Conservation (phyloP, 2,113 vertebrate species). For the Hydropotes inermis region DNA sequence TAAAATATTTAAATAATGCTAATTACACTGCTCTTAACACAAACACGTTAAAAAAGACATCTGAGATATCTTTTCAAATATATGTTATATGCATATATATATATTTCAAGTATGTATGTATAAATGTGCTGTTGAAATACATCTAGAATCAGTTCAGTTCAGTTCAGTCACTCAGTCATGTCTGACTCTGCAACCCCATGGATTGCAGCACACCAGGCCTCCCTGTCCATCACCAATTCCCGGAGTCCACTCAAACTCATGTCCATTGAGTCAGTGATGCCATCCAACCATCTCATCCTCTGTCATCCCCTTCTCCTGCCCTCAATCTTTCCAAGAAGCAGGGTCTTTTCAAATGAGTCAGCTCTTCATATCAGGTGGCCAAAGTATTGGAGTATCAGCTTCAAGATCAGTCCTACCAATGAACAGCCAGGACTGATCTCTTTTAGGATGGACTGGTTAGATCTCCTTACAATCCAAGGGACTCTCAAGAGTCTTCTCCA, state of each 20-base stretch:
- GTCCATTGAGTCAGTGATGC: too few species aligned
- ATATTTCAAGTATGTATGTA: neutral
- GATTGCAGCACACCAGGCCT: neutral
- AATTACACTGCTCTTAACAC: neutral
- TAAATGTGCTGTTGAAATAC: neutral
- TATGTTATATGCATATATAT: neutral
- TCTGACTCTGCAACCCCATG: neutral
- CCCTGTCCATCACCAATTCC: neutral
- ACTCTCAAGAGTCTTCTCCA: neutral
- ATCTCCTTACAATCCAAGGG: neutral
- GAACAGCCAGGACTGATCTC: neutral
- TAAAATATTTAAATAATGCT: constrained; percentile 4
- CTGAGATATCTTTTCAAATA: neutral
- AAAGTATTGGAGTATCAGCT: neutral
- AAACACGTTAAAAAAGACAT: neutral
- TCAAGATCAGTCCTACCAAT: neutral
- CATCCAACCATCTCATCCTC: too few species aligned
- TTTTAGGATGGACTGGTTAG: neutral
- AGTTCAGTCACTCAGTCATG: neutral
- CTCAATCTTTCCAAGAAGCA: too few species aligned
- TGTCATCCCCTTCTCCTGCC: too few species aligned
- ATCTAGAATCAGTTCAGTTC: neutral
- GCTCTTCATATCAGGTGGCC: too few species aligned
- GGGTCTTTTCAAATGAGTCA: too few species aligned
- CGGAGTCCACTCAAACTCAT: too few species aligned